These are phyloP conservation scores for Hirtodrosophila confusa DNA, from an alignment of 2,888 invertebrate genomes.

Conservation along the genomic window DNA sequence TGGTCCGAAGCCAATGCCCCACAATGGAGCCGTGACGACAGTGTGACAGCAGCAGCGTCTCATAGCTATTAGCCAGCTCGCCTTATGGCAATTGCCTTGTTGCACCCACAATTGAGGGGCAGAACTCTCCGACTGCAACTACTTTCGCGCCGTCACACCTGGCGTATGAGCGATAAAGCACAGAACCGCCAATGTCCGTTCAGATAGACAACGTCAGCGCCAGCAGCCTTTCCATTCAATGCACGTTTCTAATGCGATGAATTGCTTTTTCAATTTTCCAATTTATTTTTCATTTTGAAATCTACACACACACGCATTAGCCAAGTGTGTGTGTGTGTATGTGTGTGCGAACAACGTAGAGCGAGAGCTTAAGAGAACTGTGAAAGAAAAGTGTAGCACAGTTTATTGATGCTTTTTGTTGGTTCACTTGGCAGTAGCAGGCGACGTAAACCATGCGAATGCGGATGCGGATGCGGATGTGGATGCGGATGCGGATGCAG, in stretches of 20 bases:
- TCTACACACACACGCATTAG: conserved; percentile 20
- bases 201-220: conserved; percentile 31
- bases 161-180: conserved; percentile 53
- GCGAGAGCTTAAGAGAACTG: conserved; percentile 7
- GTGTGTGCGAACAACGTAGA: neutral
- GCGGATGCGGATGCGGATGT: neutral
- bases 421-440: conserved; percentile 41
- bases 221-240: conserved; percentile 53
- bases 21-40: conserved; percentile 13
- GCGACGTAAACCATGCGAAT: conserved; percentile 17
- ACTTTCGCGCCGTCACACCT: conserved; percentile 48
- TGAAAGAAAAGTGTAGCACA: conserved; percentile 32
- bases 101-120: conserved; percentile 28
- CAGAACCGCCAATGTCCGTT: conserved; percentile 10
- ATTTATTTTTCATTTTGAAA: conserved; percentile 74
- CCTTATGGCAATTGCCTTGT: conserved; percentile 39
- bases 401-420: conserved; percentile 60
- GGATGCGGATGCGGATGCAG: conserved; percentile 8
- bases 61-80: conserved; percentile 8
- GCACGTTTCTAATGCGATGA: conserved; percentile 75
- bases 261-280: conserved; percentile 78
- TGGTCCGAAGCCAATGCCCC: conserved; percentile 10
- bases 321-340: conserved; percentile 10
- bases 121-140: conserved; percentile 10
- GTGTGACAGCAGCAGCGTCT: conserved; percentile 6